These are phyloP conservation scores for Pygocentrus nattereri DNA, from an alignment of 2,797 vertebrate genomes.

Conservation along the genomic window DNA sequence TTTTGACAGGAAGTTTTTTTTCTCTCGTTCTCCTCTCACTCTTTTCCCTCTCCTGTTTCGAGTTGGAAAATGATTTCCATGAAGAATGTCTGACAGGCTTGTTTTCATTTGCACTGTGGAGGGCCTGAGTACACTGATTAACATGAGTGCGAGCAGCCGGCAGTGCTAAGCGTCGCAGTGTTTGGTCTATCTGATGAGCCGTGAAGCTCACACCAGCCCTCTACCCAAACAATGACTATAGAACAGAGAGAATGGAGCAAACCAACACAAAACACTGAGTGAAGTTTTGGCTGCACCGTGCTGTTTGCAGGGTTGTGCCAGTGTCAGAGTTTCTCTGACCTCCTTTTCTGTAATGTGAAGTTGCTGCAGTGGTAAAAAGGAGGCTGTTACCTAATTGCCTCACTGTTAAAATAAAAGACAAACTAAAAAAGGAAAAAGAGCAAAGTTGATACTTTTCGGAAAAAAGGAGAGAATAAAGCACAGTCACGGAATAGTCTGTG, in stretches of 20 bases:
- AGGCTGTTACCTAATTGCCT: constrained; percentile 4
- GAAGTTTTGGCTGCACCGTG: background rate
- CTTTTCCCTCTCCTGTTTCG: constrained; percentile 19
- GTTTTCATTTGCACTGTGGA: constrained; percentile 47
- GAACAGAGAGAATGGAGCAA: constrained; percentile 30
- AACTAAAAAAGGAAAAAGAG: background rate
- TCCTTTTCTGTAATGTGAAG: constrained; percentile 4
- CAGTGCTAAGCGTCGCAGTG: constrained; percentile 38
- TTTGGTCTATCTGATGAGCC: constrained; percentile 54
- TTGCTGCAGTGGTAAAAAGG: background rate
- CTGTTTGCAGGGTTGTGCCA: constrained; percentile 2
- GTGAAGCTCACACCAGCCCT: constrained; percentile 43
- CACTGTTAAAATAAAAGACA: background rate
- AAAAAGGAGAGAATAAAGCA: background rate
- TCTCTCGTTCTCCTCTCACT: constrained; percentile 38
- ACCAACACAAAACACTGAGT: constrained; percentile 24
- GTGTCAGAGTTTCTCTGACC: background rate
- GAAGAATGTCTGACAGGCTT: constrained; percentile 53
- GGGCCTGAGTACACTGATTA: constrained; percentile 59
- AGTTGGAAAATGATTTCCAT: constrained; percentile 64
- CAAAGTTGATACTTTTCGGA: background rate
- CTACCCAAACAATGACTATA: constrained; percentile 47
- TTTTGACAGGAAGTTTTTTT: constrained; percentile 60
- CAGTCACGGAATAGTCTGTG: background rate
- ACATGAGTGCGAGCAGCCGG: constrained; percentile 52